phyloP scores from a whole-genome alignment of 2,113 vertebrate species.

The Melanostigma gelatinosum region DNA sequence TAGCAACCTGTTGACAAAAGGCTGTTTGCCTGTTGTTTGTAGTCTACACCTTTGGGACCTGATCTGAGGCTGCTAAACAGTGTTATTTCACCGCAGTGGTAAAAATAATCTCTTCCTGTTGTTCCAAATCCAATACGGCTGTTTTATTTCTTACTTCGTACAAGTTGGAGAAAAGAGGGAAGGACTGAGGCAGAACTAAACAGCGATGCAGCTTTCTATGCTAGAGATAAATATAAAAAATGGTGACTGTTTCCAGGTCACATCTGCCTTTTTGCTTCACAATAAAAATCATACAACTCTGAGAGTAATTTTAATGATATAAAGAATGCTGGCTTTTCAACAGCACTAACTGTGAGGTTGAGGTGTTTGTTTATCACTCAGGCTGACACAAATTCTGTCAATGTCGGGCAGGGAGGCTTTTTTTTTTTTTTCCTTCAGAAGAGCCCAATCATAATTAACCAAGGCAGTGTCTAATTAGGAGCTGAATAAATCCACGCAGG shows the following conservation, averaged over 20 bases:
- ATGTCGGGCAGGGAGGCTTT: slow-evolving; percentile 52
- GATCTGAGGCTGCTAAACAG: neutral
- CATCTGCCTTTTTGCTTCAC: neutral
- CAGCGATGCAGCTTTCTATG: neutral
- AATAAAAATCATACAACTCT: slow-evolving; percentile 1
- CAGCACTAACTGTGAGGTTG: slow-evolving; percentile 46
- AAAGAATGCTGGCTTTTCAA: slow-evolving; percentile 37
- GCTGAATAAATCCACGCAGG: slow-evolving; percentile 84
- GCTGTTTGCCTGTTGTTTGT: neutral
- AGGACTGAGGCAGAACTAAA: neutral
- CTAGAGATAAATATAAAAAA: neutral
- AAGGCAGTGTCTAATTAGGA: slow-evolving; percentile 86
- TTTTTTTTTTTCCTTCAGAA: slow-evolving; percentile 58
- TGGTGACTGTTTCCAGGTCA: neutral
- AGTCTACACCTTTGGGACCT: neutral
- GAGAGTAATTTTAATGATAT: neutral
- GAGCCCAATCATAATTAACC: slow-evolving; percentile 86
- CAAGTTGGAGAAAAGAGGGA: neutral
- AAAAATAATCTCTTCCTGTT: no score
- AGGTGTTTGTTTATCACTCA: slow-evolving; percentile 80
- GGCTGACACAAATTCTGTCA: slow-evolving; percentile 77
- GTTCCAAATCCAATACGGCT: neutral
- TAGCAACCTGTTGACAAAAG: neutral
- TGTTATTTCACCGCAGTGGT: neutral
- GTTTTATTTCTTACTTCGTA: neutral